These are phyloP conservation scores for Falco concolor DNA, from an alignment of 2,797 vertebrate genomes.

Conservation along the genomic window DNA sequence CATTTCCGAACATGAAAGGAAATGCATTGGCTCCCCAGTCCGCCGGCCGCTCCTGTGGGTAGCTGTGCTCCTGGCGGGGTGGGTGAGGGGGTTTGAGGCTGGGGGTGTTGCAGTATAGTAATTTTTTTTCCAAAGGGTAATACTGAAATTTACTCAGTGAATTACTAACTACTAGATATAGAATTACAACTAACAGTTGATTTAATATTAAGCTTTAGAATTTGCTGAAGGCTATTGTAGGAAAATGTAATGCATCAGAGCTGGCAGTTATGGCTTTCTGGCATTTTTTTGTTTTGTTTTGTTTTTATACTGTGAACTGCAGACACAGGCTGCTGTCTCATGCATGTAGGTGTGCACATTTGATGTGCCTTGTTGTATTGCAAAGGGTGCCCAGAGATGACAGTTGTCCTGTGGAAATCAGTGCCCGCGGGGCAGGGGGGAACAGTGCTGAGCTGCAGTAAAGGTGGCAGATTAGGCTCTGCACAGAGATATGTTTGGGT, in stretches of 20 bases:
- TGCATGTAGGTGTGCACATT: fast-evolving
- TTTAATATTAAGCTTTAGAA: neutral
- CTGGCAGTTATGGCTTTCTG: neutral
- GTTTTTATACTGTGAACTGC: neutral
- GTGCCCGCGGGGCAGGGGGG: fast-evolving
- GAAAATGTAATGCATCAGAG: neutral
- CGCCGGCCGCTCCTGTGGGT: neutral
- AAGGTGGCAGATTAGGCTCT: neutral
- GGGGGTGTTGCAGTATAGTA: neutral
- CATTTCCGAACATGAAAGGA: neutral
- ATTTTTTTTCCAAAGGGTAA: neutral
- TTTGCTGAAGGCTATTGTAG: neutral
- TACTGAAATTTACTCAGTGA: neutral
- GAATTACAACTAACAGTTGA: neutral
- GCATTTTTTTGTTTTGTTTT: fast-evolving
- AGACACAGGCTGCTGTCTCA: neutral
- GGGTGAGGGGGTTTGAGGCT: neutral
- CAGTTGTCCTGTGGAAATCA: fast-evolving
- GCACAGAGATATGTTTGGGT: fast-evolving
- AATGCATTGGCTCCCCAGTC: neutral
- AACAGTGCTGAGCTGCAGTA: neutral
- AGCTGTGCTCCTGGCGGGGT: neutral
- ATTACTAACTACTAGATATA: neutral
- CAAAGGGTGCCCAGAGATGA: neutral
- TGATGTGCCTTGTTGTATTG: neutral